Evolutionary conservation across 2,797 vertebrate genomes (phyloP).

Genomic region (Sebastes diploproa): DNA sequence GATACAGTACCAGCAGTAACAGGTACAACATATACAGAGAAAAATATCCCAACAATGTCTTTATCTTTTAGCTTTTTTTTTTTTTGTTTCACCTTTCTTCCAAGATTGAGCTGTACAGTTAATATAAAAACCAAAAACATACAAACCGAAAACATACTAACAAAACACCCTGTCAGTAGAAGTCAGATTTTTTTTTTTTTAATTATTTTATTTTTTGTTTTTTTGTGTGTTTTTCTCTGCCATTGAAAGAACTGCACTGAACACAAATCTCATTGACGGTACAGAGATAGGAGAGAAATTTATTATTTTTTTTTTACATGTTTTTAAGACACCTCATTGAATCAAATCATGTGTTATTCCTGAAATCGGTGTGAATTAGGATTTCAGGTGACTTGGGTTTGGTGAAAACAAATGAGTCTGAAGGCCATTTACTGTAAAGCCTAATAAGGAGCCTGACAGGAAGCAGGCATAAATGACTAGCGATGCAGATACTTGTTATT

Average conservation of each 20-base stretch:
- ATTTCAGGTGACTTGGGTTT: slow-evolving; percentile 29
- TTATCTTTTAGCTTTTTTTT: slow-evolving; percentile 48
- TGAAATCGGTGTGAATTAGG: slow-evolving; percentile 20
- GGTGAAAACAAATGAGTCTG: slow-evolving; percentile 12
- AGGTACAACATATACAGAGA: slow-evolving; percentile 86
- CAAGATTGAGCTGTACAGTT: slow-evolving; percentile 81
- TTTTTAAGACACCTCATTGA: slow-evolving; percentile 55
- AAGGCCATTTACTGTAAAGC: slow-evolving; percentile 18
- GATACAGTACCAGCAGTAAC: slow-evolving; percentile 85
- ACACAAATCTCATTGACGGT: slow-evolving; percentile 74
- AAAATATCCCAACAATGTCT: slow-evolving; percentile 73
- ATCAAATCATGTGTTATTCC: slow-evolving; percentile 29
- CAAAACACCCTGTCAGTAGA: slow-evolving; percentile 85
- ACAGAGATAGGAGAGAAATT: slow-evolving; percentile 65
- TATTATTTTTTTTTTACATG: slow-evolving; percentile 16
- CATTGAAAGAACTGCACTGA: slow-evolving; percentile 78
- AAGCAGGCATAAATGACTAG: slow-evolving; percentile 36
- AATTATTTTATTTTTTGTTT: slow-evolving; percentile 17
- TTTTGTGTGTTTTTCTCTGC: slow-evolving; percentile 76
- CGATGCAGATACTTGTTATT: slow-evolving; percentile 6
- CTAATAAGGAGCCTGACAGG: slow-evolving; percentile 39
- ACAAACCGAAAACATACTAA: slow-evolving; percentile 77
- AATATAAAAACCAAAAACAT: slow-evolving; percentile 85
- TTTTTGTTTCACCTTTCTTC: slow-evolving; percentile 73
- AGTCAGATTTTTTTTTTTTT: slow-evolving; percentile 51